Evolutionary conservation across 2,113 vertebrate genomes (phyloP).

Genomic region (Catharus bicknelli): DNA sequence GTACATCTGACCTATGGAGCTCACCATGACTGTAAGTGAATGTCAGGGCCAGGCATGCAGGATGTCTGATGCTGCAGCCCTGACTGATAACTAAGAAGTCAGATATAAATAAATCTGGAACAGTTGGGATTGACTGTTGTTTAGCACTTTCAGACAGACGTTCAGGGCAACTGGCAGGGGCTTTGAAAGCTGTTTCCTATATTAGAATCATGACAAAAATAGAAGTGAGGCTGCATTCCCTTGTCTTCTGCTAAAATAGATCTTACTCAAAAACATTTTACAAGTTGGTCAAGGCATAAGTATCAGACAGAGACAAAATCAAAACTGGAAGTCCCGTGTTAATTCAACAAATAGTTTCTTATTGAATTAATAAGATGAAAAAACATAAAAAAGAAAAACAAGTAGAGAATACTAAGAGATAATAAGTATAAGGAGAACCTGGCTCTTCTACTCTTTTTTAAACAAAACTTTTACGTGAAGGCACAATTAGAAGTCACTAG

Average conservation of each 20-base stretch:
- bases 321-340: neutral
- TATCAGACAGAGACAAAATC: slow-evolving; percentile 9
- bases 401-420: neutral
- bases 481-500: neutral
- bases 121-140: slow-evolving; percentile 66
- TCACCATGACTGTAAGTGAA: neutral
- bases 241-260: slow-evolving; percentile 62
- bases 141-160: slow-evolving; percentile 69
- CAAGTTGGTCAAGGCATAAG: neutral
- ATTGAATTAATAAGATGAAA: neutral
- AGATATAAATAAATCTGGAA: slow-evolving; percentile 74
- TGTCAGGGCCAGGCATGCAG: neutral
- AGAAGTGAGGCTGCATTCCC: slow-evolving; percentile 48
- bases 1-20: neutral
- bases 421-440: neutral
- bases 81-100: slow-evolving; percentile 57
- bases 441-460: neutral
- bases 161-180: slow-evolving; percentile 67
- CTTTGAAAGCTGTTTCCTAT: slow-evolving; percentile 64
- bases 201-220: slow-evolving; percentile 68
- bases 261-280: slow-evolving; percentile 47
- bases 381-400: neutral
- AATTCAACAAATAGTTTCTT: neutral
- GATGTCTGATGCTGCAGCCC: slow-evolving; percentile 34
- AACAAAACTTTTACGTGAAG: neutral